A percentile compares a stretch with the other conserved stretches of the same genome.
These are phyloP conservation scores for Mesocricetus auratus DNA, from an alignment of 2,113 vertebrate genomes.

Conservation along the genomic window DNA sequence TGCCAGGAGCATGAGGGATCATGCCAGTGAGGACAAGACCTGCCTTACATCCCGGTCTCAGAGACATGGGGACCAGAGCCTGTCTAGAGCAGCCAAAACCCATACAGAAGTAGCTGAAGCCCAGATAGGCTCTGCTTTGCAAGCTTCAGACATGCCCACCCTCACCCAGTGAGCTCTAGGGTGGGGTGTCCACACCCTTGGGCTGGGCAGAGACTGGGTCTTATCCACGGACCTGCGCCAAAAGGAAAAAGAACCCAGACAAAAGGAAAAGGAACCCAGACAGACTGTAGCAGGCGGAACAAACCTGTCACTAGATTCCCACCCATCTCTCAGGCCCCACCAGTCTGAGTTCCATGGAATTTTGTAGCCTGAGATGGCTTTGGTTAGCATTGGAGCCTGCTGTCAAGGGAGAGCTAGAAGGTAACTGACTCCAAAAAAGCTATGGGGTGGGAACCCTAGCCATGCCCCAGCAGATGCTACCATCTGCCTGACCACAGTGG, in stretches of 20 bases:
- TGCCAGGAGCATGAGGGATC: accelerated
- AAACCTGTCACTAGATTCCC: not conserved
- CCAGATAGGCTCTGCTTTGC: accelerated
- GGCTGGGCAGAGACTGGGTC: not conserved
- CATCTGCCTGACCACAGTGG: not conserved
- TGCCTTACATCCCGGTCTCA: not conserved
- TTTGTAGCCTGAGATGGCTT: not conserved
- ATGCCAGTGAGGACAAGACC: accelerated
- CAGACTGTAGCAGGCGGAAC: accelerated
- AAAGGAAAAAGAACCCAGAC: not conserved
- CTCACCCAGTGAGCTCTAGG: not conserved
- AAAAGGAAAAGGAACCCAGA: not conserved
- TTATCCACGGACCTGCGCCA: not conserved
- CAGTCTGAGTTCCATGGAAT: not conserved
- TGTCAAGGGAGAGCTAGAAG: not conserved
- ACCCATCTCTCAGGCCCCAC: not conserved
- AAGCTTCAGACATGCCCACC: not conserved
- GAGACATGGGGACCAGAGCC: not conserved
- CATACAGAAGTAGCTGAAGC: not conserved
- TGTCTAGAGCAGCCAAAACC: not conserved
- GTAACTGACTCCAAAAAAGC: not conserved
- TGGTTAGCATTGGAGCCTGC: not conserved
- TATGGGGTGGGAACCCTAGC: not conserved
- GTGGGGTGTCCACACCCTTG: not conserved
- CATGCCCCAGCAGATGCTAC: not conserved